Evolutionary conservation across 2,888 invertebrate genomes (phyloP).

Genomic region (Antheraea assamensis): DNA sequence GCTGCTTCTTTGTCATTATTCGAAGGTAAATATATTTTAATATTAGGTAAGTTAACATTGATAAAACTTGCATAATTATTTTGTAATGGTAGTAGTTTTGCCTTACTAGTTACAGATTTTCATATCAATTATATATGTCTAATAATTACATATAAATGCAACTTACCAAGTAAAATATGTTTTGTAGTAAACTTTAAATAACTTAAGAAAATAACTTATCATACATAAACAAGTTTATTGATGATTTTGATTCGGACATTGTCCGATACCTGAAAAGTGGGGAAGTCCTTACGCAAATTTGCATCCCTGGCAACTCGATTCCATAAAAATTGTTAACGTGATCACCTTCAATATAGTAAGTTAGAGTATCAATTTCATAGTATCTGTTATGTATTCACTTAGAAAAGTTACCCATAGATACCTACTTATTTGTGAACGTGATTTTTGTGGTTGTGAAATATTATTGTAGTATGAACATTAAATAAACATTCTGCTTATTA

Average conservation of each 20-base stretch:
- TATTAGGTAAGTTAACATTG: no score
- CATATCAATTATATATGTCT: background rate
- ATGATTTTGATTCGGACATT: background rate
- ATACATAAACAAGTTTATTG: background rate
- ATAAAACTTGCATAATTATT: background rate
- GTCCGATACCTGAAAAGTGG: background rate
- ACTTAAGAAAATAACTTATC: background rate
- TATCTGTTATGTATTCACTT: background rate
- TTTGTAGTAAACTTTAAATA: background rate
- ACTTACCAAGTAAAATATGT: background rate
- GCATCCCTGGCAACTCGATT: background rate
- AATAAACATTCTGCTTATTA: background rate
- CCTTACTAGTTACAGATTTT: background rate
- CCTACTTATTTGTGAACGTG: background rate
- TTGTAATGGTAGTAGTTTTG: background rate
- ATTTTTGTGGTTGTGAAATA: background rate
- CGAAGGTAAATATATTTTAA: no score
- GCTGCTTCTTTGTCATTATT: no score
- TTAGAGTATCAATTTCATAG: background rate
- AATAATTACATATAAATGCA: background rate
- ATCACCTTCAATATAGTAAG: background rate
- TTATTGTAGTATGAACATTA: background rate
- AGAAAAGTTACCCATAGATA: background rate
- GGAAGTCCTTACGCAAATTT: background rate
- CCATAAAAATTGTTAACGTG: background rate